These are phyloP conservation scores for Parasteatoda tepidariorum DNA, from an alignment of 1,140 invertebrate genomes.

Conservation along the genomic window DNA sequence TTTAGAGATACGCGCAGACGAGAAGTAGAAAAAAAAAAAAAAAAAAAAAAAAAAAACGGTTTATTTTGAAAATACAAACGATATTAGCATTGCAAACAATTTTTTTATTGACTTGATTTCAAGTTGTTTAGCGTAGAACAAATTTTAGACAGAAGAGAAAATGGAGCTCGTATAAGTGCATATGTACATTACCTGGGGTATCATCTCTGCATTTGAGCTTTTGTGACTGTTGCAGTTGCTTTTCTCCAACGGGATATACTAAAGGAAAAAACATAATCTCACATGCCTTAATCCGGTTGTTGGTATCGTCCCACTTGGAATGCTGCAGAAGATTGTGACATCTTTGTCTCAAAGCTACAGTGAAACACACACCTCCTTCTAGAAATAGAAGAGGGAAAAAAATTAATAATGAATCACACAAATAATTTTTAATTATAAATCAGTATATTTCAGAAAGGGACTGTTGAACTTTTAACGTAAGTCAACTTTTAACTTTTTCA, in stretches of 20 bases:
- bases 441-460: no score
- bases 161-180: no score
- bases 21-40: not conserved
- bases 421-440: no score
- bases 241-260: conserved; percentile 64
- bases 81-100: not conserved
- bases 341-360: conserved; percentile 67
- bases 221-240: conserved; percentile 63
- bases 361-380: conserved; percentile 67
- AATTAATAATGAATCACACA: not conserved
- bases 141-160: no score
- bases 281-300: conserved; percentile 64
- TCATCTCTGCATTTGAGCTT: conserved; percentile 66
- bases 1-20: no score
- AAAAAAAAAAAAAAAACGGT: not conserved
- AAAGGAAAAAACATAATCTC: conserved; percentile 71
- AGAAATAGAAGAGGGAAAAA: not conserved
- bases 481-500: no score
- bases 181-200: conserved; percentile 62
- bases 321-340: conserved; percentile 68
- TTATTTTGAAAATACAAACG: not conserved
- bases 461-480: no score
- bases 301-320: conserved; percentile 62
- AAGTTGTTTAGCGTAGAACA: no score
- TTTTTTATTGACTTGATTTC: not conserved